Evolutionary conservation across 1,140 invertebrate species (phyloP).

Genomic region (Eufriesea mexicana): DNA sequence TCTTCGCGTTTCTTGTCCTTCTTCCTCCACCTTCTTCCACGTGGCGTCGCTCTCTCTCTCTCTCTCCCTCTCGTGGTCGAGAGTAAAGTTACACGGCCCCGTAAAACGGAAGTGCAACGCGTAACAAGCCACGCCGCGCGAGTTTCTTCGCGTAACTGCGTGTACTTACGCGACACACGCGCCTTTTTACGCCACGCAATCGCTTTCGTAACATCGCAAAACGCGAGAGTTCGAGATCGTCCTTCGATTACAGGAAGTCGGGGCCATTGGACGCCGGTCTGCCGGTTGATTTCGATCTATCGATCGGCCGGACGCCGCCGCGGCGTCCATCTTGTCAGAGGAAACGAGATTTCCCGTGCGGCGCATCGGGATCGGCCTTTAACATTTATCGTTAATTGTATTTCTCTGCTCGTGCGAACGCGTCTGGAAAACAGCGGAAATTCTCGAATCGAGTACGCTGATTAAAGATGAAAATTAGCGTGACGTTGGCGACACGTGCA

Average conservation of each 20-base stretch:
- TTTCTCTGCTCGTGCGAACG: neutral
- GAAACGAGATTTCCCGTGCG: neutral
- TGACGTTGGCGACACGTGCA: neutral
- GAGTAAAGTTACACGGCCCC: constrained; percentile 28
- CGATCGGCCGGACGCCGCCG: neutral
- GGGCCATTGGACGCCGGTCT: neutral
- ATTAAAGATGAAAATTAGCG: no score
- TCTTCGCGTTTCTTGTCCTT: neutral
- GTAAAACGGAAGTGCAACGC: constrained; percentile 63
- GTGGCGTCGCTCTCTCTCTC: no score
- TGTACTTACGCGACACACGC: constrained; percentile 31
- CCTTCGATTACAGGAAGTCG: constrained; percentile 57
- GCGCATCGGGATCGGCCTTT: neutral
- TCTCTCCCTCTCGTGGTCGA: no score
- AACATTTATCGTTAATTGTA: neutral
- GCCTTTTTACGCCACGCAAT: constrained; percentile 32
- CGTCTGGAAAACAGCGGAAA: no score
- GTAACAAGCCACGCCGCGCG: constrained; percentile 44
- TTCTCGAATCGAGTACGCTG: no score
- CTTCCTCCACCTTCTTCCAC: neutral
- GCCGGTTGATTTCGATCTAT: constrained; percentile 44
- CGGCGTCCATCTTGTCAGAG: neutral
- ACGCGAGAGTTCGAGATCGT: constrained; percentile 53
- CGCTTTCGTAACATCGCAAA: constrained; percentile 50
- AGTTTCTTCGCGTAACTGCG: constrained; percentile 48